phyloP scores from a whole-genome alignment of 2,797 vertebrate genomes.

The Galagoides demidoff region DNA sequence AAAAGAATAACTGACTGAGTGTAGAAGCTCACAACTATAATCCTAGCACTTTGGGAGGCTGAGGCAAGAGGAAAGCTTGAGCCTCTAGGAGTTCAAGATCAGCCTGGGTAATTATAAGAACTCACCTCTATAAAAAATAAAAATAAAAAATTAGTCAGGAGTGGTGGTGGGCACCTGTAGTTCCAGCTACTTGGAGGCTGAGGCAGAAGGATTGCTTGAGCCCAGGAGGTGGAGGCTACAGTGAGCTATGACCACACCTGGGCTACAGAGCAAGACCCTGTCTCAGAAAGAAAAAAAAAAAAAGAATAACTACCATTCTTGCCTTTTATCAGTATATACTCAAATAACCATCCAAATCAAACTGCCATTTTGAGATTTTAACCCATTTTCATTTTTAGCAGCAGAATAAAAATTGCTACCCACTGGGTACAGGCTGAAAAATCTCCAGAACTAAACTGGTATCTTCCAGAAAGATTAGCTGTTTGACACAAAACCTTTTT shows the following conservation, averaged over 20 bases:
- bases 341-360: background rate
- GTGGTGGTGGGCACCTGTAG: background rate
- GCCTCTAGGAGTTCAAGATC: background rate
- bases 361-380: background rate
- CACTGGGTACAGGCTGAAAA: background rate
- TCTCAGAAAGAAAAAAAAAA: background rate
- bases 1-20: background rate
- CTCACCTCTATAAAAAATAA: background rate
- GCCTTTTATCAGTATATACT: background rate
- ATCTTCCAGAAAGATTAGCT: background rate
- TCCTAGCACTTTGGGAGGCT: background rate
- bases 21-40: background rate
- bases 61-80: background rate
- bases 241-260: background rate
- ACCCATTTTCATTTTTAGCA: constrained; percentile 21
- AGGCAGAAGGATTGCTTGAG: background rate
- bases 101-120: background rate
- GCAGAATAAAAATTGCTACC: background rate
- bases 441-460: background rate
- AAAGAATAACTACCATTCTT: background rate
- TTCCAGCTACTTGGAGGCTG: background rate
- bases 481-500: background rate
- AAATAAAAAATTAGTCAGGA: background rate
- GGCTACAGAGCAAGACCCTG: background rate
- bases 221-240: background rate